Evolutionary conservation across 2,888 invertebrate species (phyloP), one percentile per base, ranked within the genome.

Genomic region (Drosophila buzzatii): DNA sequence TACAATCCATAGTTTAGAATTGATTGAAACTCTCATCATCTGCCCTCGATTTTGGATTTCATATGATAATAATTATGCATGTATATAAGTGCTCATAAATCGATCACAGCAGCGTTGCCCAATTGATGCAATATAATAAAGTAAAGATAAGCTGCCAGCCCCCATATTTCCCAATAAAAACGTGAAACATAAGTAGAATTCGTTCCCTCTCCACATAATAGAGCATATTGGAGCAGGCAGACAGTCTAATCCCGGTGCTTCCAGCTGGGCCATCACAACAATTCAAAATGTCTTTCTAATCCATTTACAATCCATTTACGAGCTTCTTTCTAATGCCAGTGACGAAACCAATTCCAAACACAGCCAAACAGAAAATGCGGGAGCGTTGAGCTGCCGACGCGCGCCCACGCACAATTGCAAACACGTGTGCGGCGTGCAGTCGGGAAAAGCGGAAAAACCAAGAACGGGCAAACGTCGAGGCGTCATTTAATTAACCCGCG

Each of bases 401-500:
- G 35, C 42, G 5, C 62, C 33, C 47, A 59, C 51, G 42, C 67
- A 63, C 88, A 89, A 89, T 89, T 89, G 89, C 69, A 62, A 82
- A 88, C 86, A 90, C 86, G 90, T 89, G 90, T 87, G 88, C 85
- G 88, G 80, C 88, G 72, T 85, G 83, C 73, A 70, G 72, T 67
- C 27, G 23, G 47, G 4, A 27, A 42, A 31, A 31, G 18, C 56
- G 18, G 42, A 20, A 27, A 39, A 39, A 7, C 55, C n/a, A n/a
- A 12, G 27, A 39, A 31, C 20, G 71, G 67, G 27, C 47, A 31
- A 49, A 49, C 31, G 49, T 49, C 49, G 73, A 81, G 89, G 90
- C 90, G 84, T 89, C 87, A 87, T 90, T 87, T 89, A 87, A 87
- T 87, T 90, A 87, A 87, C 90, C 89, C 86, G 72, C 51, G 59